Conservation (phyloP, 2,888 invertebrate species). For the Tetrapedia diversipes region DNA sequence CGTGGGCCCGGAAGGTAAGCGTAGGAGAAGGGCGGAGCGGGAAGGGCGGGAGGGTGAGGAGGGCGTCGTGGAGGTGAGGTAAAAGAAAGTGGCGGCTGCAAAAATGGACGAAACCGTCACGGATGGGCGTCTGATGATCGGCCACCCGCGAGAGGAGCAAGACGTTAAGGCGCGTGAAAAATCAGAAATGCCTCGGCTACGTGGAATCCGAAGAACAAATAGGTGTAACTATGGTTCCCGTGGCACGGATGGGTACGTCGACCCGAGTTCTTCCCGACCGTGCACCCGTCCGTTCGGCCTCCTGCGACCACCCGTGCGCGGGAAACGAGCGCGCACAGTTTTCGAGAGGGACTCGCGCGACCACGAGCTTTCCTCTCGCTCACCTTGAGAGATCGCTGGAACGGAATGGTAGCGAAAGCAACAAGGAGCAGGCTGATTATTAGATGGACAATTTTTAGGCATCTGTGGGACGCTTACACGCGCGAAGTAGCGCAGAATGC, state of each 20-base stretch:
- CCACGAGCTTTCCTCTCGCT: constrained; percentile 7
- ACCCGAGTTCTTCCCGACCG: constrained; percentile 23
- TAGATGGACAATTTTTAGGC: too few relatives aligned
- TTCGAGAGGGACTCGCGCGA: neutral
- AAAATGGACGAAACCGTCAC: constrained; percentile 46
- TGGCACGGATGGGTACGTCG: constrained; percentile 41
- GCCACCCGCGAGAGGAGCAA: constrained; percentile 60
- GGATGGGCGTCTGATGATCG: constrained; percentile 55
- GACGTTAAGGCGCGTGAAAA: constrained; percentile 76
- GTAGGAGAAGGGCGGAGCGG: neutral
- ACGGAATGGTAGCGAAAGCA: too few relatives aligned
- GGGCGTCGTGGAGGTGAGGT: too few relatives aligned
- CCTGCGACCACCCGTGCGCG: constrained; percentile 36
- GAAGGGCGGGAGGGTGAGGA: too few relatives aligned
- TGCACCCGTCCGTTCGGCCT: constrained; percentile 23
- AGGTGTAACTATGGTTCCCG: constrained; percentile 65
- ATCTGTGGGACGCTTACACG: too few relatives aligned
- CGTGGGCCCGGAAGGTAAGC: too few relatives aligned
- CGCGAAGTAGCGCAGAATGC: too few relatives aligned
- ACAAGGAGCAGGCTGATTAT: too few relatives aligned
- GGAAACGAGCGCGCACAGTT: neutral
- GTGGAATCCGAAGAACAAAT: constrained; percentile 70
- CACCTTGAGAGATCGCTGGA: too few relatives aligned
- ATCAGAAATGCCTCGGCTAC: constrained; percentile 76
- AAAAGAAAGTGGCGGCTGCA: too few relatives aligned